These are phyloP conservation scores for Neofelis nebulosa DNA, from an alignment of 2,113 vertebrate species.

Conservation along the genomic window DNA sequence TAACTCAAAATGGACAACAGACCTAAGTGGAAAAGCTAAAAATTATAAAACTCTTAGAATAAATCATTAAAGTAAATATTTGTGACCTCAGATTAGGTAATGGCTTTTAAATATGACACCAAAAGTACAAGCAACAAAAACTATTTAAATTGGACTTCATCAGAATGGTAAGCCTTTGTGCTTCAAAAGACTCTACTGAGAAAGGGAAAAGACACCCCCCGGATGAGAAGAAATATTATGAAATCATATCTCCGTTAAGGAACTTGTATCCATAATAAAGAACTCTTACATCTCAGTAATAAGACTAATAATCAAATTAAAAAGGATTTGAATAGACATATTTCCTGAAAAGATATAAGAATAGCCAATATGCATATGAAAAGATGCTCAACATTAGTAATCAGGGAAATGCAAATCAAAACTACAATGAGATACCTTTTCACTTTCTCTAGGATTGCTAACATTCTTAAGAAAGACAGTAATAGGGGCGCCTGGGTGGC, in stretches of 20 bases:
- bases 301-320: neutral
- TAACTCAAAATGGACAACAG: neutral
- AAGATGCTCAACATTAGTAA: neutral
- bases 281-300: neutral
- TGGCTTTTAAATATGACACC: neutral
- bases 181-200: neutral
- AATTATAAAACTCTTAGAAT: neutral
- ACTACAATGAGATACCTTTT: neutral
- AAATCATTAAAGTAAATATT: neutral
- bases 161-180: neutral
- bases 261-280: neutral
- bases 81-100: neutral
- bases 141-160: neutral
- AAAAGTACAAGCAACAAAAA: neutral
- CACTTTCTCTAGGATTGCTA: neutral
- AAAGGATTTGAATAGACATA: neutral
- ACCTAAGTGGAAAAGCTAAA: neutral
- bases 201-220: neutral
- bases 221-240: neutral
- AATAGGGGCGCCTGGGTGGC: too few relatives aligned
- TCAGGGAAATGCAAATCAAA: neutral
- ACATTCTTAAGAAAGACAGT: neutral
- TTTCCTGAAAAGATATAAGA: neutral
- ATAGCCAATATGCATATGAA: neutral
- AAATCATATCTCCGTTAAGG: neutral